A percentile compares a stretch with the other conserved stretches of the same genome.
Evolutionary conservation across 92 coral and sea anemone species (phyloP).

Genomic region (Montipora capitata): DNA sequence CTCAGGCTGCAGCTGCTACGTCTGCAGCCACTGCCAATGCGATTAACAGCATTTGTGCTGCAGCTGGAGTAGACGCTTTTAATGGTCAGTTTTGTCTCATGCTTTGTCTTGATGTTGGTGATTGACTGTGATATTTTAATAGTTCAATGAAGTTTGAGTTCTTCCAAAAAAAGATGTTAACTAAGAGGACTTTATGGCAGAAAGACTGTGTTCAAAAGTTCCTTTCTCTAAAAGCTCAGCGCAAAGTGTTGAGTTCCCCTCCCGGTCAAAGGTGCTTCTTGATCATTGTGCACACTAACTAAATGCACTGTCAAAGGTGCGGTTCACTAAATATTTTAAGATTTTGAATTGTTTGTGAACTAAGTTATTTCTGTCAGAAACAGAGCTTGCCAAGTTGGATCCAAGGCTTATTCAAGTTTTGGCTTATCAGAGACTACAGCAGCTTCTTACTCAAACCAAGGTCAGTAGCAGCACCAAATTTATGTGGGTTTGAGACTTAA

Average conservation of each 20-base stretch:
- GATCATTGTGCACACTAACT: no score
- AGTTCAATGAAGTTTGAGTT: no score
- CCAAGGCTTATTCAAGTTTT: conserved; percentile 95
- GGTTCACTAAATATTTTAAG: background rate
- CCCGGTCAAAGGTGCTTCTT: no score
- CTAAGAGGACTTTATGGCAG: no score
- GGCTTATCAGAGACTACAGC: conserved; percentile 97
- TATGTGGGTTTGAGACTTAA: background rate
- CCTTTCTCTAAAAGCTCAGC: no score
- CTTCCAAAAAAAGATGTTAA: no score
- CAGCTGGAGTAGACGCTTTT: conserved; percentile 96
- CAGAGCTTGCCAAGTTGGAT: conserved; percentile 98
- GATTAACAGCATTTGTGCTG: conserved; percentile 97
- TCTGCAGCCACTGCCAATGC: conserved; percentile 96
- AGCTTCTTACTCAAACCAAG: conserved; percentile 96
- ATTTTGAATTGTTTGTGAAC: conserved; percentile 37
- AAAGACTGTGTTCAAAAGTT: no score
- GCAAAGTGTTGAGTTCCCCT: no score
- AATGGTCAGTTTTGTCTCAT: conserved; percentile 85
- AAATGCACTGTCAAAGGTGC: no score
- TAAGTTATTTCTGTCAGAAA: conserved; percentile 68
- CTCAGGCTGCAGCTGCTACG: conserved; percentile 78
- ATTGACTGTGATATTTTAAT: background rate
- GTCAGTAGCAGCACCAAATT: conserved; percentile 5
- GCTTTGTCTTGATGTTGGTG: background rate